Evolutionary conservation across 2,888 invertebrate genomes (phyloP).

Genomic region (Argynnis bischoffii): DNA sequence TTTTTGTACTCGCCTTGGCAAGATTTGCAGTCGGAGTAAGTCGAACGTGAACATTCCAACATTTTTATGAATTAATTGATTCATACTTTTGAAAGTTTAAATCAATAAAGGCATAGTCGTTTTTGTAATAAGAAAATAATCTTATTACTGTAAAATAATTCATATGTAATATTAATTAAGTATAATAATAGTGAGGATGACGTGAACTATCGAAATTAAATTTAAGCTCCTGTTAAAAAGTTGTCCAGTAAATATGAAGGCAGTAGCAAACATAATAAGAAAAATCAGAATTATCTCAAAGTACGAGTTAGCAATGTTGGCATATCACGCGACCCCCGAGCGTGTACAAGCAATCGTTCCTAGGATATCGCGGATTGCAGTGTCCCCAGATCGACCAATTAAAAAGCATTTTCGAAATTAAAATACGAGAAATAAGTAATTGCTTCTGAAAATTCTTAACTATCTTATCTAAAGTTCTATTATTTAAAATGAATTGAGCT

Average conservation of each 20-base stretch:
- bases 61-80: conserved; percentile 12
- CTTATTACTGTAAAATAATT: too few relatives aligned
- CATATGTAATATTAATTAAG: too few relatives aligned
- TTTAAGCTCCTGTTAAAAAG: background rate
- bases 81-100: background rate
- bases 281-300: conserved; percentile 3
- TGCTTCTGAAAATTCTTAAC: background rate
- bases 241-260: background rate
- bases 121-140: too few relatives aligned
- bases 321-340: conserved; percentile 69
- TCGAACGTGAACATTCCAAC: conserved; percentile 26
- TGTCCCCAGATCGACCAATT: conserved; percentile 36
- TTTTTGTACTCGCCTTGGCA: conserved; percentile 34
- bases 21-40: conserved; percentile 36
- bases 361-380: conserved; percentile 45
- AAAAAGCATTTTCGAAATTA: conserved; percentile 30
- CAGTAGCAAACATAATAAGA: conserved; percentile 2
- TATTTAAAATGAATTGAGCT: too few relatives aligned
- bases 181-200: too few relatives aligned
- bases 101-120: background rate
- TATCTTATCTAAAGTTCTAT: background rate
- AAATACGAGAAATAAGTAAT: conserved; percentile 28
- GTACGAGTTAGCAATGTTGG: conserved; percentile 57
- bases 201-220: background rate
- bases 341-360: conserved; percentile 48